phyloP scores from a whole-genome alignment of 2,113 vertebrate genomes.

The Tragelaphus buxtoni region DNA sequence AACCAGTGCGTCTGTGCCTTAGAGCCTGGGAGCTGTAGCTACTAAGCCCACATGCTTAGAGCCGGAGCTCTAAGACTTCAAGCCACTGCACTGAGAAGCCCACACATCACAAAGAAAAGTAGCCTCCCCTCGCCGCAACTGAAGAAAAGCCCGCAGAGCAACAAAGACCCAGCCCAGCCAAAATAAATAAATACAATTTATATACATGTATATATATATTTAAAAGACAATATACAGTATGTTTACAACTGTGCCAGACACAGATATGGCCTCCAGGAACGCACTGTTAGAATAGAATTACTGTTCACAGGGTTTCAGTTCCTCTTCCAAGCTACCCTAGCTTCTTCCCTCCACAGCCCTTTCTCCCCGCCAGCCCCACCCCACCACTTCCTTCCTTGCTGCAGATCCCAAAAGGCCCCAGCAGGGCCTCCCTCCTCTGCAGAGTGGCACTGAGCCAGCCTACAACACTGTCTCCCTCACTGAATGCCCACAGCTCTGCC shows the following conservation, averaged over 20 bases:
- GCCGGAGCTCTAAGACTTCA: background rate
- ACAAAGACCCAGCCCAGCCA: background rate
- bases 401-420: background rate
- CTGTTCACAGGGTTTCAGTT: background rate
- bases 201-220: background rate
- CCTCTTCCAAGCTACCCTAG: background rate
- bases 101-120: background rate
- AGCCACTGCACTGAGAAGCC: background rate
- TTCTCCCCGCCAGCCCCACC: background rate
- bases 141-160: background rate
- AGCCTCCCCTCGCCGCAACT: background rate
- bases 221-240: background rate
- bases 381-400: background rate
- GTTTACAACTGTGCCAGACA: background rate
- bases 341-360: background rate
- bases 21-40: background rate
- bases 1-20: background rate
- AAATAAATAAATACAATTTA: background rate
- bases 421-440: background rate
- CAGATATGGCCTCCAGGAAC: background rate
- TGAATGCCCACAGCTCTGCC: background rate
- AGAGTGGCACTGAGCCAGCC: background rate
- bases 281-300: background rate
- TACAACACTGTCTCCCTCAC: background rate
- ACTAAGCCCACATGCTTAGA: background rate